Percentiles rank a stretch among this genome's conserved stretches.
phyloP scores from a whole-genome alignment of 2,797 vertebrate genomes.

The Intellagama lesueurii region DNA sequence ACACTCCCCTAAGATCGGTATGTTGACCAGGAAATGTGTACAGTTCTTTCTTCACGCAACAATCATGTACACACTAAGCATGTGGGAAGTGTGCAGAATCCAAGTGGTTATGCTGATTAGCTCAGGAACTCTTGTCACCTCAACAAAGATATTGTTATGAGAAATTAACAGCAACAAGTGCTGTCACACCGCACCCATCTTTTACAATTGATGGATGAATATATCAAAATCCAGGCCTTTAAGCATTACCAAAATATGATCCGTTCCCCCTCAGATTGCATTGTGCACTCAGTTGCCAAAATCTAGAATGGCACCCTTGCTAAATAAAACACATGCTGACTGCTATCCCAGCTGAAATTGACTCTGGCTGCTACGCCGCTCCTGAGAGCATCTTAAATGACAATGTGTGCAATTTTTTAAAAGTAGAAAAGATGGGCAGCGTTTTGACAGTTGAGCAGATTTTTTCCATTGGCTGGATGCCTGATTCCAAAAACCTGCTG shows the following conservation, averaged over 20 bases:
- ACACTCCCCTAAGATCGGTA: background rate
- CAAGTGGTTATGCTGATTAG: background rate
- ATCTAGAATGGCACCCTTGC: background rate
- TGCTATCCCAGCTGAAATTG: background rate
- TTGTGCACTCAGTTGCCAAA: background rate
- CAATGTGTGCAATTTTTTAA: background rate
- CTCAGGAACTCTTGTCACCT: too few relatives aligned
- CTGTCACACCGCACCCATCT: background rate
- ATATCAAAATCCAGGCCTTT: background rate
- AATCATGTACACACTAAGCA: too few relatives aligned
- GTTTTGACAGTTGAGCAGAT: conserved; percentile 15
- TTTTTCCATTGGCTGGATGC: conserved; percentile 32
- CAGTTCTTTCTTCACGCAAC: background rate
- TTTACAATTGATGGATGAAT: background rate
- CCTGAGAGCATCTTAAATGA: background rate
- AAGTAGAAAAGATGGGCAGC: conserved; percentile 26
- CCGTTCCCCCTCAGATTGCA: background rate
- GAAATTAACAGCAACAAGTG: background rate
- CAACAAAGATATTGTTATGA: background rate
- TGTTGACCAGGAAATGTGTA: background rate
- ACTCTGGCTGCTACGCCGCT: background rate
- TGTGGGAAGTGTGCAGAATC: background rate
- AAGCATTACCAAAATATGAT: background rate
- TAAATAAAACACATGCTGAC: background rate
- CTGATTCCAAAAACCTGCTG: conserved; percentile 22